A percentile compares a stretch with the other conserved stretches of the same genome.
Evolutionary conservation across 2,797 vertebrate genomes (phyloP).

Genomic region (Siniperca scherzeri): DNA sequence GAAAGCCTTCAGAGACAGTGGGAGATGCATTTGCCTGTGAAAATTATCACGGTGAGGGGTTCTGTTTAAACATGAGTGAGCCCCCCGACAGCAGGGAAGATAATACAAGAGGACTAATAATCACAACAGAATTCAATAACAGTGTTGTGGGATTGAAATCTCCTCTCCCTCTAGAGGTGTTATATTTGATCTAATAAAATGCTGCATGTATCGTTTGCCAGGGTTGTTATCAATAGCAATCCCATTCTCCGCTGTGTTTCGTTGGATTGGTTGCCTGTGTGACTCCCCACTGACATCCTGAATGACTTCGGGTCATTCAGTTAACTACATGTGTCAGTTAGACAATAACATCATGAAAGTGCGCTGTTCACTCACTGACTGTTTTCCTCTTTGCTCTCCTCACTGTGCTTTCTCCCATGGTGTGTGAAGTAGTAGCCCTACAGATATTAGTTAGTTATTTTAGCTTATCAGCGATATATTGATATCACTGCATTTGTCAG

Average conservation of each 20-base stretch:
- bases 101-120: conserved; percentile 31
- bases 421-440: not conserved
- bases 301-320: conserved; percentile 14
- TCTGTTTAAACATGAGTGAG: conserved; percentile 37
- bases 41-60: conserved; percentile 31
- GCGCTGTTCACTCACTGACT: conserved; percentile 11
- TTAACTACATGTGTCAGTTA: conserved; percentile 33
- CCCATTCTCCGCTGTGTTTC: not conserved
- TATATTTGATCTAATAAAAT: conserved; percentile 46
- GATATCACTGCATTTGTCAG: not conserved
- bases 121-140: conserved; percentile 40
- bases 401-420: fast-evolving
- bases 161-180: conserved; percentile 31
- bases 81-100: conserved; percentile 31
- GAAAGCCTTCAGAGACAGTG: not conserved
- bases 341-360: conserved; percentile 15
- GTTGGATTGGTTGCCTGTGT: not conserved
- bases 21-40: conserved; percentile 30
- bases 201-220: conserved; percentile 27
- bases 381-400: not conserved
- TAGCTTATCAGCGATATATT: not conserved
- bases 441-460: not conserved
- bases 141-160: conserved; percentile 41
- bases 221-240: conserved; percentile 39
- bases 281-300: conserved; percentile 24